Conservation (phyloP, 2,797 vertebrate genomes). For the Hafferia zeledoni region DNA sequence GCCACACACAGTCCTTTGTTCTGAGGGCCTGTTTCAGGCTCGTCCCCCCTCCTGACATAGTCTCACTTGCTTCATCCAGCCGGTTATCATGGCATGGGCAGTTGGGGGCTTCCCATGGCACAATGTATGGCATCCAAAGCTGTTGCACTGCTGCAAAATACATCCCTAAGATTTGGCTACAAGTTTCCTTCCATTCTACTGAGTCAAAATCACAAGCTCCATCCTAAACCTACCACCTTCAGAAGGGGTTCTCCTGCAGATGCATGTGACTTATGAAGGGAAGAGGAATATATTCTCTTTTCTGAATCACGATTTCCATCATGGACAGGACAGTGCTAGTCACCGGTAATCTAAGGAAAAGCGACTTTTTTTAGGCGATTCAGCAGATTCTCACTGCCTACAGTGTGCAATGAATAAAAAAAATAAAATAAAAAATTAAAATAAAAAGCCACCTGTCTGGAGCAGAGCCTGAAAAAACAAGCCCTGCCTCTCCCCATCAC, state of each 20-base stretch:
- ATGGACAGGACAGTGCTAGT: neutral
- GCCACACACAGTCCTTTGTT: neutral
- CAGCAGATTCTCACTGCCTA: neutral
- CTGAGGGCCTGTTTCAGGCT: neutral
- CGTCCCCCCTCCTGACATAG: neutral
- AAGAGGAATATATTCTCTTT: neutral
- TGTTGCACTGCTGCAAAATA: neutral
- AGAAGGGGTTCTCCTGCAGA: neutral
- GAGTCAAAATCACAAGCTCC: neutral
- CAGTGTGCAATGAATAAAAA: neutral
- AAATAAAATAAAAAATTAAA: neutral
- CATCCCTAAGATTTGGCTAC: neutral
- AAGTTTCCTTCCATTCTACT: neutral
- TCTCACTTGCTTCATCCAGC: neutral
- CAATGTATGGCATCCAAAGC: accelerated
- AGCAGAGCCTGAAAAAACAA: neutral
- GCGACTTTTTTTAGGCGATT: neutral
- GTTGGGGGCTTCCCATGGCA: neutral
- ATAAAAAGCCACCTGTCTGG: neutral
- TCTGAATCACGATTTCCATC: neutral
- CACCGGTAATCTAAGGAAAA: neutral
- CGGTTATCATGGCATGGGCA: neutral
- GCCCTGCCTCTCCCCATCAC: neutral
- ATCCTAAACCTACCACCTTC: neutral
- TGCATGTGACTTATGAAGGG: neutral